Percentiles rank a stretch among this genome's conserved stretches.
These are phyloP conservation scores for Nomia melanderi DNA, from an alignment of 1,140 invertebrate species.

Conservation along the genomic window DNA sequence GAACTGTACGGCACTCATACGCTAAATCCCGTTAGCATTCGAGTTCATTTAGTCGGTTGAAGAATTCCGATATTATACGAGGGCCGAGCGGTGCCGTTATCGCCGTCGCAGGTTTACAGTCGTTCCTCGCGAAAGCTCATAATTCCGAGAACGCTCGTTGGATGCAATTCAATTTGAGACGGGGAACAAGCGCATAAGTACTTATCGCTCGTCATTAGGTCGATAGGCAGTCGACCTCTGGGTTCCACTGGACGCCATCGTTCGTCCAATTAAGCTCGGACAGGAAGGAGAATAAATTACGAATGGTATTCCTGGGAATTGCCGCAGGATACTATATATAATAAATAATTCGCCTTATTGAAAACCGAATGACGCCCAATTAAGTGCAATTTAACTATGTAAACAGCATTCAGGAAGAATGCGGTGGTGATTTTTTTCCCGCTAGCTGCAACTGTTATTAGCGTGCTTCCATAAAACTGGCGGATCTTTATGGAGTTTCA, in stretches of 20 bases:
- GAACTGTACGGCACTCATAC: too few species aligned
- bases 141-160: slow-evolving; percentile 17
- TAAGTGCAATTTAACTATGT: slow-evolving; percentile 13
- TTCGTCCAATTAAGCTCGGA: slow-evolving; percentile 37
- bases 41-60: slow-evolving; percentile 1
- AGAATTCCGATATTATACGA: background rate
- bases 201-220: slow-evolving; percentile 31
- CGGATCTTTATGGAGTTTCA: too few species aligned
- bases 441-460: too few species aligned
- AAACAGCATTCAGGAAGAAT: background rate
- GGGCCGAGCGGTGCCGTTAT: background rate
- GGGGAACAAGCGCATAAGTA: slow-evolving; percentile 3
- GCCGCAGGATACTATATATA: slow-evolving; percentile 8
- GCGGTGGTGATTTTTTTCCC: too few species aligned
- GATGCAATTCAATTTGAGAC: slow-evolving; percentile 31
- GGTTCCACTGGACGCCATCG: slow-evolving; percentile 11
- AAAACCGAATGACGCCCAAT: slow-evolving; percentile 2
- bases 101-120: background rate
- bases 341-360: slow-evolving; percentile 28
- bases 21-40: too few species aligned
- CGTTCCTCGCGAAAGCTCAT: background rate
- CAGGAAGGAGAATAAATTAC: slow-evolving; percentile 44
- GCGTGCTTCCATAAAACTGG: too few species aligned
- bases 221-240: slow-evolving; percentile 28
- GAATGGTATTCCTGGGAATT: slow-evolving; percentile 25